Base-by-base conservation (phyloP, 2,888 invertebrate genomes). In the Drosophila differens region DNA sequence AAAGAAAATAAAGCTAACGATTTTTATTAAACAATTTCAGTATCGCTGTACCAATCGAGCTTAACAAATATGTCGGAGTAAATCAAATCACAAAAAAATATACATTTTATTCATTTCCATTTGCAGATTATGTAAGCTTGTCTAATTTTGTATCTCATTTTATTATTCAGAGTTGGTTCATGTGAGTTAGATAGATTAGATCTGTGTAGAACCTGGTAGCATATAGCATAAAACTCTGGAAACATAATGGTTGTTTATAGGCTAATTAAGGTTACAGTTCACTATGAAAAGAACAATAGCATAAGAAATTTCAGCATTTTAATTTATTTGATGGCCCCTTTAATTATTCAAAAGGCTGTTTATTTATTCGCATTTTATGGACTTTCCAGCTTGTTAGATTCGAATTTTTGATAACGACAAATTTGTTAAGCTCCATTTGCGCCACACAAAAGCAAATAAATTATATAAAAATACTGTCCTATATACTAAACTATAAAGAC, bases 181-280 rank as follows among this genome's bases (percentile, higher is more conserved):
- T 22, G 28, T 35, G 28, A 39, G 14, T 22, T 32, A 63, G 39
- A 53, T 58, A 62, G 39, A 35, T 41, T 59, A 35, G 25, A 49
- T 62, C 41, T 44, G 28, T 37, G 37, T 52, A 59, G 63, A 68
- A 57, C 57, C 41, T 61, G 53, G 41, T 72, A 72, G 61, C 69
- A 51, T 39, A 58, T 58, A 66, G 33, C 72, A 39, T 19, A 57
- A 60, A 60, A 67, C 68, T 60, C 51, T 55, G 55, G 63, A 63
- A 57, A 73, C 69, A 70, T 19, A 70, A 76, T 62, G 83, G 83
- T 83, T 83, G 86, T 85, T 70, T 67, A 69, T 81, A 83, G 70
- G 59, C 70, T 72, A 66, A 76, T 69, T 58, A 79, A 72, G 86
- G 83, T 86, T 70, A 72, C 64, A 70, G 83, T 85, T 83, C 74